Evolutionary conservation across 1,140 invertebrate species (phyloP).

Genomic region (Drosophila tropicalis): DNA sequence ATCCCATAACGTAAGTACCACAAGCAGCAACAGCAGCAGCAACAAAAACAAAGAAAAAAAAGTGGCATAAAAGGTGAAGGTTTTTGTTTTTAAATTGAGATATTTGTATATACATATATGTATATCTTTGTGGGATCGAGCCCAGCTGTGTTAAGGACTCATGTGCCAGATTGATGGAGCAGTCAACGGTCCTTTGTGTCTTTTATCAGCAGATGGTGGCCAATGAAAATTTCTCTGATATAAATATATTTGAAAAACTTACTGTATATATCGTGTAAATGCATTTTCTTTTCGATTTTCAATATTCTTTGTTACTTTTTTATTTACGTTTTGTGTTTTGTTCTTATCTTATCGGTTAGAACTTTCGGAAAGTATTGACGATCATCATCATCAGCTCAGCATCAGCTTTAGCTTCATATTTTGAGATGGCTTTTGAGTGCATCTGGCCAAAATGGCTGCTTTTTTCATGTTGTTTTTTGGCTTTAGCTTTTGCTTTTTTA

Average conservation of each 20-base stretch:
- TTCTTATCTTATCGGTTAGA: not conserved
- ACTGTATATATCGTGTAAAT: constrained; percentile 48
- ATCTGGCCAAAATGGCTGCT: constrained; percentile 49
- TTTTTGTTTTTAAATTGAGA: not conserved
- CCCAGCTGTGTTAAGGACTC: not conserved
- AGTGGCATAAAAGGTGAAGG: not conserved
- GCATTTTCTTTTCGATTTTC: constrained; percentile 18
- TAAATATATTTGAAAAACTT: constrained; percentile 18
- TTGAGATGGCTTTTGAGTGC: constrained; percentile 34
- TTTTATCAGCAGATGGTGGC: constrained; percentile 56
- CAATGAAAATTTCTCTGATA: constrained; percentile 28
- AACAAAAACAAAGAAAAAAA: not conserved
- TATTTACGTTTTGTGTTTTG: constrained; percentile 21
- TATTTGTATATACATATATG: not conserved
- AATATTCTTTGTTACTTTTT: constrained; percentile 5
- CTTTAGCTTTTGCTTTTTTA: constrained; percentile 61
- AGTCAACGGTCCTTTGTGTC: constrained; percentile 26
- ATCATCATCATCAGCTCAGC: constrained; percentile 12
- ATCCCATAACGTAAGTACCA: constrained; percentile 88
- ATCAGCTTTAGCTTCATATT: constrained; percentile 22
- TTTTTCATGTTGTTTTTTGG: constrained; percentile 53
- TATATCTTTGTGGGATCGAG: constrained; percentile 1
- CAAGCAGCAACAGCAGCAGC: too few species aligned
- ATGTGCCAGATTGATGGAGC: not conserved
- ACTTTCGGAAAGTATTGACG: not conserved